Evolutionary conservation across 1,140 invertebrate genomes (phyloP), one percentile per base, ranked within the genome.

Genomic region (Heliconius hewitsoni): DNA sequence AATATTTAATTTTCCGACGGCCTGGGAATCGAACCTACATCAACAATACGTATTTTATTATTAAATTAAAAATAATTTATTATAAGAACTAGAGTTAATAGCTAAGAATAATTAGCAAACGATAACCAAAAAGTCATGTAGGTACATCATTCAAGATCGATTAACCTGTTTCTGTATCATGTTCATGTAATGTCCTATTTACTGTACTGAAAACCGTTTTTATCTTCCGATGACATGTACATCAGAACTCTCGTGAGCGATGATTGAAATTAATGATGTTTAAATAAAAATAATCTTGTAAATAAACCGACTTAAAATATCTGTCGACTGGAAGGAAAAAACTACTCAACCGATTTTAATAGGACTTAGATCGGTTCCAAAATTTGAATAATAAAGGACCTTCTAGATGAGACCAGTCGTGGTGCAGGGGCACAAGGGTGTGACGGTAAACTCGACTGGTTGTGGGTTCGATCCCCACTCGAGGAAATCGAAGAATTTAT

Each of bases 231-330:
- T 80, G 70, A 18, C 50, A 46, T n/a, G 78, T 80, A 30, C 37
- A 30, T 80, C 74, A 80, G n/a, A 66, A n/a, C 42, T 57, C 73
- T 80, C 74, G 27, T 76, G 74, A 57, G 70, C 23, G 8, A 3
- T 79, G 70, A 79, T 76, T 46, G 73, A 80, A 76, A 76, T 76
- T 76, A 74, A 76, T 80, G 74, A 70, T 57, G 52, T 72, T 72
- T 72, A 52, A 52, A 19, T 42, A 72, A 39, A 37, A 71, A 52
- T 19, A 52, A 19, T 52, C 19, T 52, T 19, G 19, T 71, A 71
- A 71, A 71, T 18, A 34, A 8, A 52, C 18, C 50, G 5, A 52
- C 42, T 16, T 4, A 2, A 3, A 4, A 16, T 46, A 46, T 46
- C 13, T 16, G 0, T 46, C 0, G 2, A 46, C 11, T 3, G 42